Base-by-base conservation (phyloP, 2,113 vertebrate genomes). In the Pteronura brasiliensis region DNA sequence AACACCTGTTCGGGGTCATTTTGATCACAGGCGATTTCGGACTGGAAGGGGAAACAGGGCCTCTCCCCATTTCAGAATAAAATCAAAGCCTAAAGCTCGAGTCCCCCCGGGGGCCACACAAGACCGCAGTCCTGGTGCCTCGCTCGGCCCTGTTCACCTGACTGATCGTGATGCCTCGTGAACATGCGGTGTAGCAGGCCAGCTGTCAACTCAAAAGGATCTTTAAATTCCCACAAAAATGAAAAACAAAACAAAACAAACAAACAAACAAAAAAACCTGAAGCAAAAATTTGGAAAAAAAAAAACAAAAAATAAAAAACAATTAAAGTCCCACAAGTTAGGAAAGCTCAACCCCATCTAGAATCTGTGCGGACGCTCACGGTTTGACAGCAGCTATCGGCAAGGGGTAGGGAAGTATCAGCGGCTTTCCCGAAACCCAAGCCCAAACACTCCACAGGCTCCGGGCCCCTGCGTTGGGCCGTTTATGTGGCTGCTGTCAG, bases 401-500 rank as follows among this genome's bases (percentile, higher is more conserved):
- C 17, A 1, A 6, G 4, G 4, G 31, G 17, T 17, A 14, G 12
- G 57, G 69, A 47, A n/a, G 49, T 0, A 49, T 2, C 23, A 6
- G 49, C 9, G 3, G 13, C 93, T 61, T 61, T 15, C 12, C 25
- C 39, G 17, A 23, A 59, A 59, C 13, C 0, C 25, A 36, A 39
- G 39, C 7, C 14, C 21, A 39, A 5, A 20, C 14, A 3, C 6
- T 13, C 57, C 17, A 7, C 29, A 7, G 3, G 29, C 47, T 27
- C 79, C 8, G 5, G 47, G 47, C 47, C 77, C 6, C 31, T 10
- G 17, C 5, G 20, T 21, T 4, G 13, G 7, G 34, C 21, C 44
- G 15, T 6, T 9, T 7, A 2, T 12, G 31, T 47, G 4, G 31
- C 25, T 1, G 31, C 14, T 2, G 10, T n/a, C 71, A 7, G 20